Percentiles rank a stretch among this genome's conserved stretches.
phyloP scores from a whole-genome alignment of 2,888 invertebrate species.

The Celastrina argiolus region DNA sequence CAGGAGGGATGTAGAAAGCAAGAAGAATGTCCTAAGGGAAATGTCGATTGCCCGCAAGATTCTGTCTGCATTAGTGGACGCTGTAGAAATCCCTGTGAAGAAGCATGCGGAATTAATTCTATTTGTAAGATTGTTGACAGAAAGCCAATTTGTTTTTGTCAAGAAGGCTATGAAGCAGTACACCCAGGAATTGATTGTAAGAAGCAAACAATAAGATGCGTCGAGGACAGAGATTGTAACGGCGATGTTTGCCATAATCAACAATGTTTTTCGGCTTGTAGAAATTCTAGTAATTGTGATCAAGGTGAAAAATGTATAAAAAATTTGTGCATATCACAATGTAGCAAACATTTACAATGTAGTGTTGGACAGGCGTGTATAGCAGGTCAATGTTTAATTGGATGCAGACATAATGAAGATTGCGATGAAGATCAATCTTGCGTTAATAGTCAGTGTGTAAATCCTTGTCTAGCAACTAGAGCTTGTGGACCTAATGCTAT shows the following conservation, averaged over 20 bases:
- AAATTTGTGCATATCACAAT: constrained; percentile 88
- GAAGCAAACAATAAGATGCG: constrained; percentile 82
- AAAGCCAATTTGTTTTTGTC: constrained; percentile 88
- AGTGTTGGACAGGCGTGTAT: constrained; percentile 88
- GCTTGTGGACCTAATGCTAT: constrained; percentile 91
- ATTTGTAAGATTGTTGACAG: constrained; percentile 87
- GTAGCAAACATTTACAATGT: constrained; percentile 89
- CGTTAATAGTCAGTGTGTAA: constrained; percentile 88
- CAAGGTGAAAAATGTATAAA: constrained; percentile 86
- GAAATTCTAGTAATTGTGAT: constrained; percentile 86
- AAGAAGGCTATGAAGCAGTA: constrained; percentile 85
- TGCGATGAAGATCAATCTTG: constrained; percentile 88
- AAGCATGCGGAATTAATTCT: constrained; percentile 89
- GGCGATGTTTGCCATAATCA: constrained; percentile 88
- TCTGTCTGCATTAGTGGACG: constrained; percentile 83
- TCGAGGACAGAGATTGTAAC: constrained; percentile 85
- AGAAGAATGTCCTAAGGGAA: constrained; percentile 84
- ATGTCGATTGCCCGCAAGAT: constrained; percentile 86
- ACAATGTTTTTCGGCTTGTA: constrained; percentile 90
- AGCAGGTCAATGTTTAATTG: constrained; percentile 86
- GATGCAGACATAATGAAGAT: constrained; percentile 90
- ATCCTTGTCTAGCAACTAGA: constrained; percentile 87
- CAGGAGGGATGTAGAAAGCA: constrained; percentile 86
- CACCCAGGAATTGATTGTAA: constrained; percentile 80
- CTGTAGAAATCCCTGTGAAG: constrained; percentile 89